Percentiles rank a stretch among this genome's conserved stretches.
phyloP scores from a whole-genome alignment of 2,113 vertebrate species.

The Pitta sordida region DNA sequence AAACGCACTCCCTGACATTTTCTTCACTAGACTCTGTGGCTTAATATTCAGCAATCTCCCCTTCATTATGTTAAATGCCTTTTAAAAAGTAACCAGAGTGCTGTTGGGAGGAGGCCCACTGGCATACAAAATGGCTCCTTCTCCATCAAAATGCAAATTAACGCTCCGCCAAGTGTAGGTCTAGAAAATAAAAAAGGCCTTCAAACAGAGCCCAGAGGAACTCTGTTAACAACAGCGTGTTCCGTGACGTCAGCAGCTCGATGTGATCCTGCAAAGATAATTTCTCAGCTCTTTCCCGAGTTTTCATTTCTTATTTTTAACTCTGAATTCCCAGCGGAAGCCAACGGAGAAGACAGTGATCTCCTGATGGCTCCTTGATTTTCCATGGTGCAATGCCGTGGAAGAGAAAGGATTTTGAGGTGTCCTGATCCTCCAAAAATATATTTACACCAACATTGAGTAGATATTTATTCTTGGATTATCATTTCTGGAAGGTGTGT shows the following conservation, averaged over 20 bases:
- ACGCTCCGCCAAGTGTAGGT: constrained; percentile 35
- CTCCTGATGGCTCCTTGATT: not conserved
- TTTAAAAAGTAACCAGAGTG: constrained; percentile 37
- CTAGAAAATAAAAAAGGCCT: constrained; percentile 46
- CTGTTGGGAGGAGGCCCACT: constrained; percentile 21
- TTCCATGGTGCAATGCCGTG: accelerated
- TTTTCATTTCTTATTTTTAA: not conserved
- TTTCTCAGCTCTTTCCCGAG: not conserved
- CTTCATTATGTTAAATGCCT: constrained; percentile 63
- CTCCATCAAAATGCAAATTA: constrained; percentile 71
- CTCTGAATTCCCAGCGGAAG: not conserved
- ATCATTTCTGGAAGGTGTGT: accelerated
- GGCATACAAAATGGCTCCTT: constrained; percentile 53
- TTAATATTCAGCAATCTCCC: constrained; percentile 58
- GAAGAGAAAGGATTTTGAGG: not conserved
- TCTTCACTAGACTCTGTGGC: constrained; percentile 26
- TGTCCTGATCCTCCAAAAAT: not conserved
- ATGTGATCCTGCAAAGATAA: not conserved
- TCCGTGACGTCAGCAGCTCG: not conserved
- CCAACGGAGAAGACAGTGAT: accelerated
- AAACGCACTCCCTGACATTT: constrained; percentile 53
- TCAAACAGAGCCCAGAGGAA: constrained; percentile 51
- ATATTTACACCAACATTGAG: accelerated
- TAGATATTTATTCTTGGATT: not conserved
- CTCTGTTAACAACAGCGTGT: constrained; percentile 4